These are phyloP conservation scores for Sarcophilus harrisii DNA, from an alignment of 2,797 vertebrate species.

Conservation along the genomic window DNA sequence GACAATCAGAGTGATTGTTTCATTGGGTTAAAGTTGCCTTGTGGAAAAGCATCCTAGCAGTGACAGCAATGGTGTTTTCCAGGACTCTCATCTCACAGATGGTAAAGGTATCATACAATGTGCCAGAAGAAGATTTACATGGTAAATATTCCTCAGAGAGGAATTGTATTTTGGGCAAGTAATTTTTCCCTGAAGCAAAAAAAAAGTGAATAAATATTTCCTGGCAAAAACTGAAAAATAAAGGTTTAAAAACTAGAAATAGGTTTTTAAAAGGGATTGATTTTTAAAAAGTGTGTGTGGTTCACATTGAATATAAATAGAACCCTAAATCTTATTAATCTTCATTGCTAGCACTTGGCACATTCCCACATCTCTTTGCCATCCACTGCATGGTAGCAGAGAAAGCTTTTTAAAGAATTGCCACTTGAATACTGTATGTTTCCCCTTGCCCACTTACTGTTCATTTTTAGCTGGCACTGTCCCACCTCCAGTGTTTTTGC, in stretches of 20 bases:
- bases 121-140: no score
- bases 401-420: not conserved
- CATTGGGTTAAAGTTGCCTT: rapidly evolving
- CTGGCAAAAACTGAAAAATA: not conserved
- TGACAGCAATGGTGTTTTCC: no score
- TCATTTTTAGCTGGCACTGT: not conserved
- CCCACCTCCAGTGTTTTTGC: not conserved
- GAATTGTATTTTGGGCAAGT: not conserved
- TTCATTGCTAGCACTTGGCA: not conserved
- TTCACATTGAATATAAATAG: not conserved
- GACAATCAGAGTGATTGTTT: not conserved
- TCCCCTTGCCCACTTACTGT: constrained; percentile 7
- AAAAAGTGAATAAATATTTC: not conserved
- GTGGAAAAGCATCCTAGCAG: not conserved
- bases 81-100: no score
- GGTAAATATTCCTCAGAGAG: no score
- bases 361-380: not conserved
- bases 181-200: not conserved
- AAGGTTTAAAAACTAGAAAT: not conserved
- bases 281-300: not conserved
- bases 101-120: no score
- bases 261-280: not conserved
- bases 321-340: not conserved
- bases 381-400: not conserved
- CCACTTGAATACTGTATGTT: not conserved